Base-by-base conservation (phyloP, 2,797 vertebrate species). In the Bradypodion ventrale region DNA sequence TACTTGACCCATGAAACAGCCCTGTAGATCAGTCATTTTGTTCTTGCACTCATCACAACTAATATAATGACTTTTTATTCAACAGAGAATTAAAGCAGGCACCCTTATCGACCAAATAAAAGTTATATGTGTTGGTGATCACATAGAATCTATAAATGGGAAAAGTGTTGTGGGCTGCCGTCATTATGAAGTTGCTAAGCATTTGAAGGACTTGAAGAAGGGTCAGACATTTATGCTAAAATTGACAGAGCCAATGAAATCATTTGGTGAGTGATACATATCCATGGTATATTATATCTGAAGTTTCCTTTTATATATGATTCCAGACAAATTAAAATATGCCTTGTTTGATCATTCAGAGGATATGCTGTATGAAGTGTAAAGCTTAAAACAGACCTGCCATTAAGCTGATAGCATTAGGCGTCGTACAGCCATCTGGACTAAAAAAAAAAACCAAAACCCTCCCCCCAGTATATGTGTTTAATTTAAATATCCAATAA, bases 131-230 rank as follows among this genome's bases (percentile, higher is more conserved):
- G 97, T 98, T 68, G 99, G 99, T 5, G 99, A 99, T 93, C 98
- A 99, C 88, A 97, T 99, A 60, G 97, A 98, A 93, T 96, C 95
- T 89, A 97, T 99, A 75, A 99, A 99, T 42, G 98, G 98, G 73
- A 96, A 87, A 69, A 96, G 97, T 79, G 96, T 99, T 0, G 93
- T 98, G 1, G 96, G 97, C 23, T 95, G 93, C 35, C 96, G 98
- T 80, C 99, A 99, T 91, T 98, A 96, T 49, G 98, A 99, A 93
- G 98, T 99, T 56, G 99, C 98, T 62, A 98, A 96, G 91, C 98
- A 98, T 97, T 95, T 99, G 12, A 99, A 97, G 89, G 98, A 98
- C 37, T 94, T 99, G 75, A 96, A 98, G 84, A 97, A 92, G 87
- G 96, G 97, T 76, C 92, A 95, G 87, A 5, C 92, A 68, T 98